Base-by-base conservation (phyloP, 2,888 invertebrate genomes). In the Leptopilina myrica region DNA sequence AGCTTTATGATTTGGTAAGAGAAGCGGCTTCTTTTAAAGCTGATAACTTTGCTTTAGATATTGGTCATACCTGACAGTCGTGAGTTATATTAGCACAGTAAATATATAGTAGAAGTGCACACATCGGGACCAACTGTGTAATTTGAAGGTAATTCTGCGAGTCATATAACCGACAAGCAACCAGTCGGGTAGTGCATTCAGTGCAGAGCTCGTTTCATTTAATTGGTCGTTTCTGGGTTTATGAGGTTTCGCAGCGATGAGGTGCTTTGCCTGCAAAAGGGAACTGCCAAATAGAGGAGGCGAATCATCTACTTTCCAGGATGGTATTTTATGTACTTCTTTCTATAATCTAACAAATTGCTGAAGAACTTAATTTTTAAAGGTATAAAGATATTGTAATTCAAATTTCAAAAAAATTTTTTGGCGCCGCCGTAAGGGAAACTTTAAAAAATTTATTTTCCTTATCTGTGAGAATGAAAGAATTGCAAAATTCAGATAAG, bases 211-310 rank as follows among this genome's bases (percentile, higher is more conserved):
- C 89, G 89, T 88, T 88, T 87, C 88, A 85, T 90, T 90, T 90
- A 90, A 90, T 90, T 90, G 90, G 88, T 89, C 90, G 89, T 90
- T 89, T 85, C 87, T 83, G 84, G 86, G 85, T 89, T 90, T 90
- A 90, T 89, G 90, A 90, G 89, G 85, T 85, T 86, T 87, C 87
- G 87, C 84, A 83, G 84, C 83, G 86, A 85, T 81, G 82, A 83
- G 83, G 77, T 46, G 7, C 7, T 53, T 49, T 69, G 67, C 67
- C 46, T 67, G 67, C 67, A 67, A 67, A 33, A 43, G 40, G 46
- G 11, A 20, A 69, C 69, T 33, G 8, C n/a, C 9, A 73, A 73
- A 26, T n/a, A 73, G 12, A 14, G 12, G 33, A 33, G 73, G 33
- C 26, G 53, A 73, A 73, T 33, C 53, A 73, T 73, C 73, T 11